Evolutionary conservation across 2,797 vertebrate genomes (phyloP), one percentile per base, ranked within the genome.

Genomic region (Antennarius maculatus): DNA sequence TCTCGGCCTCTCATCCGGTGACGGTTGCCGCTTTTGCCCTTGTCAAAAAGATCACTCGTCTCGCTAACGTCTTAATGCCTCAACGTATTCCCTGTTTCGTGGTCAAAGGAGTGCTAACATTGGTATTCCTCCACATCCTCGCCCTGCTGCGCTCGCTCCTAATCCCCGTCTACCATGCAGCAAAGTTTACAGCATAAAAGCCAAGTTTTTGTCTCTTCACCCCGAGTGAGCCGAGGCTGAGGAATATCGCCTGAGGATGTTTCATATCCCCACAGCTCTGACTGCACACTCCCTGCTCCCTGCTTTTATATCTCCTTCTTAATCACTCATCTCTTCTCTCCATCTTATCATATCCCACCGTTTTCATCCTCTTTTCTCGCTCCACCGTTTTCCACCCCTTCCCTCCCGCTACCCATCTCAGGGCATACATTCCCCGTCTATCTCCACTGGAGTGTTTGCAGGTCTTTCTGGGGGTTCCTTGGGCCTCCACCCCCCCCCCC

Each of bases 201-300:
- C 62, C 1, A 72, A 78, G 77, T 85, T 93, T 84, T 76, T 57
- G 77, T 84, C 80, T 88, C 81, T 82, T 69, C 63, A 80, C 81
- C 74, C 74, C 79, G 77, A 86, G 82, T 89, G 82, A 82, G 75
- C 70, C 58, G 71, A 87, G 78, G 80, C 66, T 81, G 72, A 82
- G 76, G 82, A 84, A 88, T 82, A 88, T 89, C 51, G 90, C 92
- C 87, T 11, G 69, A 89, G 88, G 91, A 90, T 83, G 77, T 91
- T 90, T 89, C 76, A 85, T 91, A 83, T 90, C 84, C 88, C 85
- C 78, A 77, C 80, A 81, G 77, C 77, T 77, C 69, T 27, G 59
- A 48, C 76, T 81, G 76, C 79, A 58, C 74, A 66, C 58, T 69
- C 80, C 73, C 63, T 78, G 58, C 82, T 59, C 76, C 71, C 62